Evolutionary conservation across 1,140 invertebrate species (phyloP), one percentile per base, ranked within the genome.

Genomic region (Spodoptera frugiperda): DNA sequence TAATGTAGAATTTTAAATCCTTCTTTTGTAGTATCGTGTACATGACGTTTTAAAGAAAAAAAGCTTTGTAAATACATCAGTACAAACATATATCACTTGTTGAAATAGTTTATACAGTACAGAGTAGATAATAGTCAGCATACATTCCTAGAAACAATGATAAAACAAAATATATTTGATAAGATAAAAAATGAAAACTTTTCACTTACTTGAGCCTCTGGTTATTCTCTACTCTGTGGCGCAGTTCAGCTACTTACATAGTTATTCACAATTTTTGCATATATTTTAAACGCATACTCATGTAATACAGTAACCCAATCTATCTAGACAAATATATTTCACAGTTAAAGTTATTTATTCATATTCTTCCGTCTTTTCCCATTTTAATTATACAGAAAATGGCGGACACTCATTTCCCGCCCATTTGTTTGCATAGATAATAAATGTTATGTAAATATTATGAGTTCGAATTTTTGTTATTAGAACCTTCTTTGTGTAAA

Each of bases 361-460:
- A 14, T 11, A 11, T 2, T 5, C 9, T 71, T 53, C 10, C 15
- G 3, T 53, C 30, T 15, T 33, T 5, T 49, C 0, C 17, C 30
- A 49, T 59, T 57, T 49, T 73, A 6, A 30, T 61, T 73, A 14
- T 0, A 61, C 0, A 48, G 2, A 59, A 73, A 61, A 59, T 57
- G n/a, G 71, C 55, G 71, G 54, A 19, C n/a, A 15, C 10, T n/a
- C 55, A 19, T 48, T 49, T 61, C 71, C 71, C 55, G 71, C 71
- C 55, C 51, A 73, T 61, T 61, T 73, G 49, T 73, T 73, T 49
- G 61, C 44, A 49, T 73, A 59, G 49, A 71, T 49, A 73, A 61
- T 61, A 61, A 21, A 57, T 17, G 30, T 19, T 73, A 59, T 65
- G 33, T 68, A 57, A 68, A 46, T 57, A 76, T 76, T 25, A 39